Conservation (phyloP, 2,113 vertebrate genomes). For the Archocentrus centrarchus region DNA sequence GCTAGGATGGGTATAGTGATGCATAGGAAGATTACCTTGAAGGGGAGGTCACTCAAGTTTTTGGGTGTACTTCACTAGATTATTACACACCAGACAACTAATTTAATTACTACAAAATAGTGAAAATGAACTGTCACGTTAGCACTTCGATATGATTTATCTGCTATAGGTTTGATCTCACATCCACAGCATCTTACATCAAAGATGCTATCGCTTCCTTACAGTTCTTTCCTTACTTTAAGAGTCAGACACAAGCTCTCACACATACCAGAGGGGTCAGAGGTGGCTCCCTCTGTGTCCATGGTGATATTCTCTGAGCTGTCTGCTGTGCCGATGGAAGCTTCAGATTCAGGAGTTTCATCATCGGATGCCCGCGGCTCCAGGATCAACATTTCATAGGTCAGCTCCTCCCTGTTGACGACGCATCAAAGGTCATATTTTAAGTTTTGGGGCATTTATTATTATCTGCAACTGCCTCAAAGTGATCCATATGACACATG, state of each 20-base stretch:
- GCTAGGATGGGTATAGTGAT: too few species aligned
- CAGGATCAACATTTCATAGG: conserved; percentile 92
- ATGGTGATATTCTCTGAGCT: conserved; percentile 92
- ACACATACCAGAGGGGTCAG: conserved; percentile 81
- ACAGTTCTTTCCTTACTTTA: neutral
- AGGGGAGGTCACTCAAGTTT: neutral
- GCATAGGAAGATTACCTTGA: too few species aligned
- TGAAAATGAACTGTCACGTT: neutral
- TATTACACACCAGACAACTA: neutral
- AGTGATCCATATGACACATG: neutral
- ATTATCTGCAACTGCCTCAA: neutral
- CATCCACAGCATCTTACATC: neutral
- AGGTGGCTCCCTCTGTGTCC: conserved; percentile 86
- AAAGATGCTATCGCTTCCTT: too few species aligned
- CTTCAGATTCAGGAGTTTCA: conserved; percentile 92
- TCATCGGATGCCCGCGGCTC: conserved; percentile 93
- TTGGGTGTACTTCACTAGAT: neutral
- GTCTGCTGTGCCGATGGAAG: conserved; percentile 92
- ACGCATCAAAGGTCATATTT: neutral
- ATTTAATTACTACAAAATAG: neutral
- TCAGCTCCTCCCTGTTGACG: conserved; percentile 89
- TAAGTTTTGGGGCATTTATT: neutral
- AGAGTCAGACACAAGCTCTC: neutral
- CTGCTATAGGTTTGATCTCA: too few species aligned
- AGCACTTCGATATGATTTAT: neutral